Conservation (phyloP, 2,113 vertebrate genomes). For the Dinomys branickii region DNA sequence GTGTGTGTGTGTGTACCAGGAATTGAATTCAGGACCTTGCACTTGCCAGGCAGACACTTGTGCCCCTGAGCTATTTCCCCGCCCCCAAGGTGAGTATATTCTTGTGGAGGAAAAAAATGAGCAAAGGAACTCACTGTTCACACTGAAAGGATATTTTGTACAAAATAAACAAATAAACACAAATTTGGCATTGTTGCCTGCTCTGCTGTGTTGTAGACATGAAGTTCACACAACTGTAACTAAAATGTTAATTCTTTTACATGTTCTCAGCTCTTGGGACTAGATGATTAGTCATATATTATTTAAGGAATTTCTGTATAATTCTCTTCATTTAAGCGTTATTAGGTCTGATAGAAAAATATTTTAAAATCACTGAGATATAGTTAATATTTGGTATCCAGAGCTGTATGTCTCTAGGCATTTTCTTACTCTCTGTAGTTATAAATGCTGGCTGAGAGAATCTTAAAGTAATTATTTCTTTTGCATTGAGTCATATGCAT, state of each 20-base stretch:
- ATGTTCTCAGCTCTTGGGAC: slow-evolving; percentile 63
- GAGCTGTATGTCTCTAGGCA: background rate
- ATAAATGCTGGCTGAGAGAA: background rate
- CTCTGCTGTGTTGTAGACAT: background rate
- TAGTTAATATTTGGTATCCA: background rate
- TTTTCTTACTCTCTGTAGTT: background rate
- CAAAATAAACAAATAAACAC: background rate
- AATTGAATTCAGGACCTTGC: too few species aligned
- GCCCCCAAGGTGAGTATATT: background rate
- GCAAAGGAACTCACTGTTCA: slow-evolving; percentile 9
- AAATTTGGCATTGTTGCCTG: background rate
- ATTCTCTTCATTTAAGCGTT: slow-evolving; percentile 12
- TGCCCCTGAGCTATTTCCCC: too few species aligned
- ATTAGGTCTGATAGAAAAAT: slow-evolving; percentile 18
- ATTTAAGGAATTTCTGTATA: slow-evolving; percentile 61
- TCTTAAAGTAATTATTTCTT: slow-evolving; percentile 19
- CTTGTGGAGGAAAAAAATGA: slow-evolving; percentile 28
- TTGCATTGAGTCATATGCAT: background rate
- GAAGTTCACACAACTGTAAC: slow-evolving; percentile 64
- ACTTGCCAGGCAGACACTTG: too few species aligned
- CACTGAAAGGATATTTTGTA: background rate
- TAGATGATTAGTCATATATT: slow-evolving; percentile 41
- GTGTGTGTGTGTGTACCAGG: too few species aligned
- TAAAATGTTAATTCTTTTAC: slow-evolving; percentile 65
- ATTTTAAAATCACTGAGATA: background rate